A percentile compares a stretch with the other conserved stretches of the same genome.
phyloP scores from a whole-genome alignment of 2,797 vertebrate genomes.

The Babyrousa celebensis region DNA sequence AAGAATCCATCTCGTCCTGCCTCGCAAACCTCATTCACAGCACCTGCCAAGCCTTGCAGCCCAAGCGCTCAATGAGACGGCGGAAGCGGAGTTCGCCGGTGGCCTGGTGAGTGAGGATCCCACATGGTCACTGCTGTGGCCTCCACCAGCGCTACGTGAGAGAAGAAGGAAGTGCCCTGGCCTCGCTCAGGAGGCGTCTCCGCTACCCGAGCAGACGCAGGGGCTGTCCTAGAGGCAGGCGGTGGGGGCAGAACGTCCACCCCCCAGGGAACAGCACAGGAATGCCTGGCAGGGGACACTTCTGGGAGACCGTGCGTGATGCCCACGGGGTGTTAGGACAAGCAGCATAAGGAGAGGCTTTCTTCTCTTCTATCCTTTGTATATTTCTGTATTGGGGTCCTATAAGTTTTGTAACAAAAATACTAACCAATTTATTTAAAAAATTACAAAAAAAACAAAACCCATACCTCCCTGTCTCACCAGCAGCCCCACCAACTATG shows the following conservation, averaged over 20 bases:
- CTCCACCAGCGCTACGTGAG: rapidly evolving
- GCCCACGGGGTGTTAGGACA: neutral
- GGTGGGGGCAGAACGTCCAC: neutral
- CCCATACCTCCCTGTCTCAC: neutral
- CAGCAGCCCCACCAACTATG: neutral
- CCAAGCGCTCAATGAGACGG: neutral
- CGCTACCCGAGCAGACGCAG: rapidly evolving
- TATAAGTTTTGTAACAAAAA: neutral
- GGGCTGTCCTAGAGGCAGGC: rapidly evolving
- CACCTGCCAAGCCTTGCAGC: rapidly evolving
- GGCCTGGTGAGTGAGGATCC: no score
- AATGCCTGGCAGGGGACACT: no score
- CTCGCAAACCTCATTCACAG: no score
- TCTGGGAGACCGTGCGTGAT: rapidly evolving
- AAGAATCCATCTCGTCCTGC: neutral
- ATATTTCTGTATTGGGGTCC: neutral
- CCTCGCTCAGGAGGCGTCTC: rapidly evolving
- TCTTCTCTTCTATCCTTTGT: rapidly evolving
- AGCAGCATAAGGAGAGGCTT: rapidly evolving
- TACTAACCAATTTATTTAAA: neutral
- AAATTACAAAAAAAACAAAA: neutral
- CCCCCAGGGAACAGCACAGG: neutral
- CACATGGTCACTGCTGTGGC: no score
- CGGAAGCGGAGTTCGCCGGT: no score
- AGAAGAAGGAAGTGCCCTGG: no score